Conservation (phyloP, 2,888 invertebrate genomes). For the Sesia bembeciformis region DNA sequence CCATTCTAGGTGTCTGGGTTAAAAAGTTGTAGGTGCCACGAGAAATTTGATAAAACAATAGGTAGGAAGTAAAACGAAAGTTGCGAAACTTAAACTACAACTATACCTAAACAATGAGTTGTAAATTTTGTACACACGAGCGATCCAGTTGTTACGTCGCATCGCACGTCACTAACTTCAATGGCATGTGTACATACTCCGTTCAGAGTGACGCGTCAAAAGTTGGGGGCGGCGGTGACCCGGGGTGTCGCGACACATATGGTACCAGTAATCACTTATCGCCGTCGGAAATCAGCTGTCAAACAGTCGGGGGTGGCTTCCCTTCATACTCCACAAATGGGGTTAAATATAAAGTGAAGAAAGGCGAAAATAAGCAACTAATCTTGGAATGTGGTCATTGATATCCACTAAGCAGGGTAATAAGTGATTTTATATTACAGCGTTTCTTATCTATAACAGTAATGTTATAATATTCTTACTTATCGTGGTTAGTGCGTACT, state of each 20-base stretch:
- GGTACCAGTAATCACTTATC: slow-evolving; percentile 51
- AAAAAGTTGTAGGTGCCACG: not conserved
- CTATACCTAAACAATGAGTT: not conserved
- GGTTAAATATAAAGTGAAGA: too few relatives aligned
- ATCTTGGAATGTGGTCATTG: too few relatives aligned
- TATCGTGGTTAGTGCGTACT: slow-evolving; percentile 52
- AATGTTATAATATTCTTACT: slow-evolving; percentile 30
- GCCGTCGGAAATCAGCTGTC: slow-evolving; percentile 61
- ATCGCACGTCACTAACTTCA: not conserved
- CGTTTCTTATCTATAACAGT: too few relatives aligned
- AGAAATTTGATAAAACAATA: not conserved
- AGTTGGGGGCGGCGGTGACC: slow-evolving; percentile 10
- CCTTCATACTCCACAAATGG: slow-evolving; percentile 19
- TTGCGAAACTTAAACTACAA: too few relatives aligned
- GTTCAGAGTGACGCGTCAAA: too few relatives aligned
- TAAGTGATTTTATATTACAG: too few relatives aligned
- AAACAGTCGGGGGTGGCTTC: slow-evolving; percentile 29
- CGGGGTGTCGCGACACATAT: slow-evolving; percentile 28
- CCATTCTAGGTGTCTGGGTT: too few relatives aligned
- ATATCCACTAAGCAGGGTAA: too few relatives aligned
- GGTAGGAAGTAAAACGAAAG: not conserved
- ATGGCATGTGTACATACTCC: too few relatives aligned
- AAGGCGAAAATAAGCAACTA: too few relatives aligned
- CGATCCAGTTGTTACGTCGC: not conserved
- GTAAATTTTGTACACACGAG: not conserved